Percentiles rank a stretch among this genome's conserved stretches.
phyloP scores from a whole-genome alignment of 2,113 vertebrate genomes.

The Cettia cetti region DNA sequence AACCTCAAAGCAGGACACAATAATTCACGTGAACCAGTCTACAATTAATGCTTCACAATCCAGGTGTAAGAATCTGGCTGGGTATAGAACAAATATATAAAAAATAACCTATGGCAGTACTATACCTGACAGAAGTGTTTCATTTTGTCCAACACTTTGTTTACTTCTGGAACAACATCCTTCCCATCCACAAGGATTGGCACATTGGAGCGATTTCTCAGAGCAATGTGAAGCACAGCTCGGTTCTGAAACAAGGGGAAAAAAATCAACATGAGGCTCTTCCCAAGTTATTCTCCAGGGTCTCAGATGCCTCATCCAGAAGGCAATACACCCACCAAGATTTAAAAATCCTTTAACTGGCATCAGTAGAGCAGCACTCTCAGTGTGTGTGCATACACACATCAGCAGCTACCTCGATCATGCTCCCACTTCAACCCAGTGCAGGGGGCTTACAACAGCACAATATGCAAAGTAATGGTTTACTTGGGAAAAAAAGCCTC shows the following conservation, averaged over 20 bases:
- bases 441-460: background rate
- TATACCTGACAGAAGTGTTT: constrained; percentile 90
- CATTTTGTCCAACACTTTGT: constrained; percentile 94
- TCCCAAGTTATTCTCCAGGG: background rate
- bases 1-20: background rate
- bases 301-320: background rate
- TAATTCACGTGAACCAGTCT: background rate
- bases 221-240: constrained; percentile 91
- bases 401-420: background rate
- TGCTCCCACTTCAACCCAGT: background rate
- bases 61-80: background rate
- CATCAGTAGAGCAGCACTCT: background rate
- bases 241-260: constrained; percentile 76
- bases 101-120: background rate
- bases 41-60: background rate
- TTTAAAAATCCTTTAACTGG: background rate
- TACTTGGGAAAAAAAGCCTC: background rate
- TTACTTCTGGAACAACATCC: constrained; percentile 94
- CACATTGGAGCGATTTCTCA: constrained; percentile 90
- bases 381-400: background rate
- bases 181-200: constrained; percentile 87
- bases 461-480: background rate
- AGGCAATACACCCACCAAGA: background rate
- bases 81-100: background rate
- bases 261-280: background rate